Evolutionary conservation across 2,888 invertebrate species (phyloP).

Genomic region (Portevinia maculata): DNA sequence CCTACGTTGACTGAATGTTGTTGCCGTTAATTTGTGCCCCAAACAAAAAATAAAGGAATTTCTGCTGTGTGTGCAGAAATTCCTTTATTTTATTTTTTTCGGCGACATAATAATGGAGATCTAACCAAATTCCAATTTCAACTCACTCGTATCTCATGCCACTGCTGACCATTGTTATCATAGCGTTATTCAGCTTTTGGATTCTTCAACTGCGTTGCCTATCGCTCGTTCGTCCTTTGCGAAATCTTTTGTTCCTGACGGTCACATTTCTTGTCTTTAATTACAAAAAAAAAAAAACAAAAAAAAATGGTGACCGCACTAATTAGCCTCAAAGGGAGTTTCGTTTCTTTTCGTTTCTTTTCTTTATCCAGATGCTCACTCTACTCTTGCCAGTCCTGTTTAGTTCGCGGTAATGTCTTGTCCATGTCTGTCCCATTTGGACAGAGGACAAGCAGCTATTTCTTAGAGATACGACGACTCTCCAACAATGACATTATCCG

Average conservation of each 20-base stretch:
- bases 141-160: constrained; percentile 19
- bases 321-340: constrained; percentile 81
- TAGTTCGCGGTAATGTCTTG: constrained; percentile 74
- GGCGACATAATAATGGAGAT: constrained; percentile 63
- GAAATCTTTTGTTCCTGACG: constrained; percentile 73
- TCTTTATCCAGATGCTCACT: constrained; percentile 35
- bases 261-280: constrained; percentile 72
- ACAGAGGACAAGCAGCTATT: constrained; percentile 69
- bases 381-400: constrained; percentile 61
- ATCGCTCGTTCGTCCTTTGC: constrained; percentile 59
- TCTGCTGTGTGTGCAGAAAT: no score
- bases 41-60: no score
- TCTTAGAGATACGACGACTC: constrained; percentile 36
- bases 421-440: constrained; percentile 73
- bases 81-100: constrained; percentile 30
- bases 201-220: constrained; percentile 60
- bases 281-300: constrained; percentile 47
- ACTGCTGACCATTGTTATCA: constrained; percentile 59
- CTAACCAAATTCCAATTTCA: constrained; percentile 17
- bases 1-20: constrained; percentile 70
- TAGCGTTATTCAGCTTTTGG: constrained; percentile 39
- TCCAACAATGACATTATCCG: constrained; percentile 63
- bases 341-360: constrained; percentile 50
- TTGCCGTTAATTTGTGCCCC: constrained; percentile 65
- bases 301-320: constrained; percentile 81